Conservation (phyloP, 2,113 vertebrate genomes). For the Microtus pennsylvanicus region DNA sequence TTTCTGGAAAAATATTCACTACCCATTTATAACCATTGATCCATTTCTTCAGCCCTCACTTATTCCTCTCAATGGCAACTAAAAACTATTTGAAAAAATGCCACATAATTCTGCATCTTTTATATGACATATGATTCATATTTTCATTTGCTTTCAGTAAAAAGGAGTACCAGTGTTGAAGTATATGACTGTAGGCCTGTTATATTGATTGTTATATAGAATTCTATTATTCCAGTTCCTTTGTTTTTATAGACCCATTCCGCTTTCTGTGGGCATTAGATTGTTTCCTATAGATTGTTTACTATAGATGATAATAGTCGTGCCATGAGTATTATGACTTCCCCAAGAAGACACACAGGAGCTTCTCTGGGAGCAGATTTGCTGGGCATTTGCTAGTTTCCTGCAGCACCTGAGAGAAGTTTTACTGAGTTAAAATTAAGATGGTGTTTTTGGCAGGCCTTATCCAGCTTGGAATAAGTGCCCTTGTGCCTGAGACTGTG, state of each 20-base stretch:
- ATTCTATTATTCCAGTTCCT: not conserved
- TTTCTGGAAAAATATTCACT: not conserved
- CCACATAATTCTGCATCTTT: conserved; percentile 28
- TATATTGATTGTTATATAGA: not conserved
- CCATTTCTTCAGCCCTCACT: not conserved
- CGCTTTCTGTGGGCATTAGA: not conserved
- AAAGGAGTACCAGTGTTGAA: not conserved
- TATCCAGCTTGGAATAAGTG: not conserved
- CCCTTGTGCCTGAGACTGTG: not conserved
- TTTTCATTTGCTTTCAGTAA: not conserved
- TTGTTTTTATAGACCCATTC: not conserved
- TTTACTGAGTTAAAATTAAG: not conserved
- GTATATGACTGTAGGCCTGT: not conserved
- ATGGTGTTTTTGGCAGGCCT: not conserved
- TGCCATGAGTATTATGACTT: not conserved
- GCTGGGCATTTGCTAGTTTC: not conserved
- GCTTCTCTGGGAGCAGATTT: conserved; percentile 33
- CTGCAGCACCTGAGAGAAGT: not conserved
- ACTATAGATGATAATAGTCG: not conserved
- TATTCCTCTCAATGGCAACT: not conserved
- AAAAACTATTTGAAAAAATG: not conserved
- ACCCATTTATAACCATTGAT: too few species aligned
- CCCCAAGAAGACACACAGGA: not conserved
- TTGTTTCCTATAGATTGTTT: too few species aligned
- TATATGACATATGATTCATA: conserved; percentile 25